Evolutionary conservation across 2,797 vertebrate species (phyloP).

Genomic region (Leptatherina wallacei): DNA sequence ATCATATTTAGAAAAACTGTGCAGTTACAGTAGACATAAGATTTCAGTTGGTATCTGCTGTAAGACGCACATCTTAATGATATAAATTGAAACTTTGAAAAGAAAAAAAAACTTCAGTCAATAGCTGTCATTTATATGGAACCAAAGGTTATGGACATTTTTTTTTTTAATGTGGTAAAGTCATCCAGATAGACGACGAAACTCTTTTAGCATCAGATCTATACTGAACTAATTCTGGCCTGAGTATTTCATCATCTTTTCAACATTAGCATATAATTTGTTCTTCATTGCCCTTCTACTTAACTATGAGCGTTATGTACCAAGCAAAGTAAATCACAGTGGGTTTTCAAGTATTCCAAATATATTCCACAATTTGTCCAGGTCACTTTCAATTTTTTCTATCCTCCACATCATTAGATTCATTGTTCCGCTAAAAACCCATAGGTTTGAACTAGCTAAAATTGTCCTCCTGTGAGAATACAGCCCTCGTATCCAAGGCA

Average conservation of each 20-base stretch:
- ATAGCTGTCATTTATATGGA: neutral
- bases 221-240: conserved; percentile 11
- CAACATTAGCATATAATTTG: neutral
- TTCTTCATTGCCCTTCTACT: conserved; percentile 6
- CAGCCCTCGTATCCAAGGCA: conserved; percentile 58
- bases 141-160: neutral
- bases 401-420: conserved; percentile 61
- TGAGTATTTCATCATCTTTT: neutral
- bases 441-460: conserved; percentile 70
- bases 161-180: too few relatives aligned
- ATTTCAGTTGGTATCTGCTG: neutral
- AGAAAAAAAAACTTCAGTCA: neutral
- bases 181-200: neutral
- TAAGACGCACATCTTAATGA: neutral
- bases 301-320: conserved; percentile 19
- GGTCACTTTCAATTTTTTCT: conserved; percentile 33
- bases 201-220: neutral
- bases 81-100: neutral
- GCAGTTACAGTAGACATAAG: neutral
- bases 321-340: conserved; percentile 22
- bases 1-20: neutral
- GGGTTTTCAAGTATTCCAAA: conserved; percentile 36
- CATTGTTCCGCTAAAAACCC: conserved; percentile 59
- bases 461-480: conserved; percentile 74
- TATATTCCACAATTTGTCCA: conserved; percentile 45